These are phyloP conservation scores for Trachurus trachurus DNA, from an alignment of 2,797 vertebrate genomes.

Conservation along the genomic window DNA sequence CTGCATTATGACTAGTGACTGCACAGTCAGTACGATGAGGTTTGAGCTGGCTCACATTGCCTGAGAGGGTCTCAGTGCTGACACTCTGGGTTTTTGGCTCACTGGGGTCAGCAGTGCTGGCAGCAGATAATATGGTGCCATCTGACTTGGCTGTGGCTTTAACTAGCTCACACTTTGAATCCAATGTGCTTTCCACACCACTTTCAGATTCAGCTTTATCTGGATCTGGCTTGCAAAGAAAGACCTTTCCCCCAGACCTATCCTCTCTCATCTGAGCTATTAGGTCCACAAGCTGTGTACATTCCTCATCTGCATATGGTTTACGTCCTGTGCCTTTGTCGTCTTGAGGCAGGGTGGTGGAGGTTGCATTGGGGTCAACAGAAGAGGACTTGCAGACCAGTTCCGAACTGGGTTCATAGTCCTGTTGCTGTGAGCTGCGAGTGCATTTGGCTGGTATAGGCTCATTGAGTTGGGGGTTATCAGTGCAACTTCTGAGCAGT, in stretches of 20 bases:
- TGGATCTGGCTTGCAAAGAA: neutral
- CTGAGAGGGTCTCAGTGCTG: neutral
- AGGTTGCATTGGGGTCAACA: neutral
- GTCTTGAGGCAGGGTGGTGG: neutral
- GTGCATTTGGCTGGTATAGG: neutral
- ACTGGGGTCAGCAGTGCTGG: neutral
- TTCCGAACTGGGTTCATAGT: neutral
- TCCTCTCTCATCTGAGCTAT: neutral
- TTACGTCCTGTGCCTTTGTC: neutral
- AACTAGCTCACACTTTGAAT: neutral
- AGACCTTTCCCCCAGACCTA: neutral
- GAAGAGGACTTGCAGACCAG: neutral
- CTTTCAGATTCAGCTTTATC: neutral
- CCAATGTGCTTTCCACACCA: neutral
- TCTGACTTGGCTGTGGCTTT: neutral
- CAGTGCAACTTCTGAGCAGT: neutral
- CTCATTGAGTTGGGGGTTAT: neutral
- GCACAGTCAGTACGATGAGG: neutral
- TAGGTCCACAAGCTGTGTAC: accelerated
- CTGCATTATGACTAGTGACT: neutral
- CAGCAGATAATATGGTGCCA: neutral
- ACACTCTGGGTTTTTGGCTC: neutral
- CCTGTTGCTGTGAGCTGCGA: neutral
- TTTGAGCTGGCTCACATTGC: neutral
- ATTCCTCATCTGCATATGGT: neutral